Evolutionary conservation across 2,113 vertebrate genomes (phyloP).

Genomic region (Prunella fulvescens): DNA sequence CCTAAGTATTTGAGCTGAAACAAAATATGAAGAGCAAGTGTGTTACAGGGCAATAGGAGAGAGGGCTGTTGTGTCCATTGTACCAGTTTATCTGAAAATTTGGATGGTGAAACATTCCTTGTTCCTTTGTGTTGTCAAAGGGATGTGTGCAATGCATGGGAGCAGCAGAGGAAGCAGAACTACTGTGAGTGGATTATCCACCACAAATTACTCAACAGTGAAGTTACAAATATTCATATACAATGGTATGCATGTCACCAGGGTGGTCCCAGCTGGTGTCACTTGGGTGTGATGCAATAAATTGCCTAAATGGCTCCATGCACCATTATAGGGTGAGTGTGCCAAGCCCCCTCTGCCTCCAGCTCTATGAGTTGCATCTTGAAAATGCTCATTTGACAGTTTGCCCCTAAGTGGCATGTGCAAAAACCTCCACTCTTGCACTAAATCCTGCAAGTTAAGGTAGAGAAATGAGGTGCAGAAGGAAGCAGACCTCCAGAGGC

Average conservation of each 20-base stretch:
- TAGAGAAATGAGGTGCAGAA: not conserved
- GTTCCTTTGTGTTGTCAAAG: not conserved
- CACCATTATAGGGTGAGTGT: not conserved
- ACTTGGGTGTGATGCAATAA: not conserved
- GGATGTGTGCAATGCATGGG: not conserved
- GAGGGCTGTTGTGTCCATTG: not conserved
- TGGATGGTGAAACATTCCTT: not conserved
- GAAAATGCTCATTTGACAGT: not conserved
- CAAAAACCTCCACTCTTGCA: not conserved
- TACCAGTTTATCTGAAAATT: not conserved
- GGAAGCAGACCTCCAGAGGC: not conserved
- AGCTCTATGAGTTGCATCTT: not conserved
- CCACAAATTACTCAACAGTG: not conserved
- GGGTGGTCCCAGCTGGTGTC: not conserved
- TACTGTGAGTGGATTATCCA: not conserved
- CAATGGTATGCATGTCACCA: not conserved
- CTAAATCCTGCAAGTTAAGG: not conserved
- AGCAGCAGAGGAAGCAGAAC: not conserved
- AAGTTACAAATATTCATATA: not conserved
- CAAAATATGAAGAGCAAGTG: not conserved
- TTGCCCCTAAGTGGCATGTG: not conserved
- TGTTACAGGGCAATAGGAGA: not conserved
- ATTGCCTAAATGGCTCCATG: not conserved
- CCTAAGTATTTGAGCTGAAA: not conserved
- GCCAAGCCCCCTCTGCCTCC: not conserved